Evolutionary conservation across 2,113 vertebrate species (phyloP), one percentile per base, ranked within the genome.

Genomic region (Entelurus aequoreus): DNA sequence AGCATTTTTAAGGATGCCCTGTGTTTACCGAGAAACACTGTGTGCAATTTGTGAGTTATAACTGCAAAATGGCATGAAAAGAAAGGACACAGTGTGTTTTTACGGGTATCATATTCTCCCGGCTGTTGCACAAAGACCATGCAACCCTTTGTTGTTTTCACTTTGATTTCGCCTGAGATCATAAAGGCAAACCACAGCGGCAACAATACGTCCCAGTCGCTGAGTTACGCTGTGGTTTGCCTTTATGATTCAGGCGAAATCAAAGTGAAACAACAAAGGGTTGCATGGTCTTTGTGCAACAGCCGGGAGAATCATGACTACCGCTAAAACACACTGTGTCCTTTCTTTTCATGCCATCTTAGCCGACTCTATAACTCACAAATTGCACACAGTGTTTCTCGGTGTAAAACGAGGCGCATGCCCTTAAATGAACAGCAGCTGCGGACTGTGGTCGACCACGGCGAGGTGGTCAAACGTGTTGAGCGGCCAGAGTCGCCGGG

Each of bases 251-350:
- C 67, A 74, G 69, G 68, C 76, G 71, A 80, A 67, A 70, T 78
- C 77, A 76, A 83, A 82, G 71, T 63, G 70, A 71, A 68, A 77
- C 65, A 75, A 82, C 72, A 86, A 75, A 76, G 70, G 40, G 11
- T 55, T 74, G 35, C 55, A 47, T 55, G 74, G 74, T 54, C 70
- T 67, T 79, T 57, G 50, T 57, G 65, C 58, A 75, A 38, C 48
- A 64, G 58, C 77, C 72, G 79, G 76, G 85, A 91, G 90, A 91
- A 90, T 90, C 89, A 92, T 91, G 77, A 85, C 86, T 81, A 83
- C 75, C 61, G 78, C n/a, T n/a, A n/a, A n/a, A n/a, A n/a, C n/a
- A n/a, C n/a, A n/a, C n/a, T n/a, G n/a, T n/a, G n/a, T n/a, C n/a
- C n/a, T n/a, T n/a, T n/a, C n/a, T n/a, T n/a, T n/a, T n/a, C n/a